Evolutionary conservation across 2,797 vertebrate genomes (phyloP).

Genomic region (Channallabes apus): DNA sequence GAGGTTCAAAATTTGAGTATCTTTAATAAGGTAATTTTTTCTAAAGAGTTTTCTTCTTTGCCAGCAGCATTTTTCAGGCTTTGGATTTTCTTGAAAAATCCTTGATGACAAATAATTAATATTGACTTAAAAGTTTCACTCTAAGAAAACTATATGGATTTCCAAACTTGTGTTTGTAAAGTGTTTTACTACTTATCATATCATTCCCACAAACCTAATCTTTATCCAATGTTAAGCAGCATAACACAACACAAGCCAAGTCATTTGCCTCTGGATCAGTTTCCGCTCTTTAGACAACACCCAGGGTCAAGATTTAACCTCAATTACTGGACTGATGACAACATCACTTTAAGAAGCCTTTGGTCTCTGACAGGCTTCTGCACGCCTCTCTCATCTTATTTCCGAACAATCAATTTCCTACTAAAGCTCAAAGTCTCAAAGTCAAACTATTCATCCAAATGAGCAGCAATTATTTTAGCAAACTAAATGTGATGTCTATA

Average conservation of each 20-base stretch:
- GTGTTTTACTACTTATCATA: not conserved
- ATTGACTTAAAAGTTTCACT: not conserved
- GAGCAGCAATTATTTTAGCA: slow-evolving; percentile 67
- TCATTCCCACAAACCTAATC: not conserved
- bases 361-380: slow-evolving; percentile 41
- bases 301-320: not conserved
- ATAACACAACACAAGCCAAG: not conserved
- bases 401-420: slow-evolving; percentile 49
- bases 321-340: slow-evolving; percentile 27
- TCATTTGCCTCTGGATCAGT: too few relatives aligned
- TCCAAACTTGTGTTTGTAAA: not conserved
- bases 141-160: not conserved
- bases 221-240: not conserved
- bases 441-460: slow-evolving; percentile 67
- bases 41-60: not conserved
- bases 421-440: slow-evolving; percentile 45
- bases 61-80: not conserved
- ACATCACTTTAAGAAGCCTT: not conserved
- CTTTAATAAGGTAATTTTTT: too few relatives aligned
- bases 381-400: slow-evolving; percentile 52
- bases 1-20: not conserved
- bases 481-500: slow-evolving; percentile 65
- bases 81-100: not conserved
- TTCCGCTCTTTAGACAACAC: not conserved
- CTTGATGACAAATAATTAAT: not conserved